These are phyloP conservation scores for Pimpla rufipes DNA, from an alignment of 2,888 invertebrate species.

Conservation along the genomic window DNA sequence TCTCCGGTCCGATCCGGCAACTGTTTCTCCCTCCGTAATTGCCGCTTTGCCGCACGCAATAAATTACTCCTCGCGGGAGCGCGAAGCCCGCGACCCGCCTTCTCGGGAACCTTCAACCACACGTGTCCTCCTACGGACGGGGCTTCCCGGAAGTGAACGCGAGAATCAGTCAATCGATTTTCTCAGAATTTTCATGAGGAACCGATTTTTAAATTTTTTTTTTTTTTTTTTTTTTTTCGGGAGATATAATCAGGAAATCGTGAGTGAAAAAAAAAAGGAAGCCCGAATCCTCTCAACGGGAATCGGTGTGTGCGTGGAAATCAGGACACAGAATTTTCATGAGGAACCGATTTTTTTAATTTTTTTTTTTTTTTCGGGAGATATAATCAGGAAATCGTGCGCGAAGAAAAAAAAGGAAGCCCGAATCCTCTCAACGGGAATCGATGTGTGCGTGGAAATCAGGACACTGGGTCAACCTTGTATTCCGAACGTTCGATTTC, in stretches of 20 bases:
- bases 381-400: constrained; percentile 34
- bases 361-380: constrained; percentile 14
- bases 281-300: constrained; percentile 1
- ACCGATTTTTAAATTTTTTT: too few relatives aligned
- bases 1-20: constrained; percentile 54
- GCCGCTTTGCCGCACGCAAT: constrained; percentile 67
- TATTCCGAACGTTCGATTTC: constrained; percentile 17
- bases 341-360: too few relatives aligned
- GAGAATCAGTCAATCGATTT: constrained; percentile 31
- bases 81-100: constrained; percentile 55
- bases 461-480: constrained; percentile 58
- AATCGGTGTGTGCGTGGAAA: constrained; percentile 19
- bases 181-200: constrained; percentile 7
- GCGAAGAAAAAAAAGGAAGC: too few relatives aligned
- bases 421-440: constrained; percentile 6
- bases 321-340: constrained; percentile 43
- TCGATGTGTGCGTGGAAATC: constrained; percentile 17
- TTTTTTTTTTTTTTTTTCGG: not conserved
- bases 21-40: constrained; percentile 67
- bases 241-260: constrained; percentile 31
- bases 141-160: constrained; percentile 55
- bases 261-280: too few relatives aligned
- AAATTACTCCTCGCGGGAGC: constrained; percentile 62
- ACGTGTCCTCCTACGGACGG: constrained; percentile 42
- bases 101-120: constrained; percentile 34